Base-by-base conservation (phyloP, 2,888 invertebrate genomes). In the Limnephilus lunatus region DNA sequence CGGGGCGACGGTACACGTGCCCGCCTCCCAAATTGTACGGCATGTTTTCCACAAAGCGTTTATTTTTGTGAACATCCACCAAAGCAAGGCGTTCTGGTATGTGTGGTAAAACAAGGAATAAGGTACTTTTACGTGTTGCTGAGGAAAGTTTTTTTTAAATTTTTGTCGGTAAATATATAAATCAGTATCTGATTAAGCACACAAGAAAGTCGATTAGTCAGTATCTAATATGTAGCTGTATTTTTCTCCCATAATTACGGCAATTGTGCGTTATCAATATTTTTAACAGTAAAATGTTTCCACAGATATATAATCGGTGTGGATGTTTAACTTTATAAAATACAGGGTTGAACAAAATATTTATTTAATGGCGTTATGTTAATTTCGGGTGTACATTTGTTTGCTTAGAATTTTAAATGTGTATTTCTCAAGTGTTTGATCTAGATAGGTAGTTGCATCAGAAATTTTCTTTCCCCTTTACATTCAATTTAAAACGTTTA, bases 291-390 rank as follows among this genome's bases (percentile, higher is more conserved):
- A 68, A 68, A 68, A 68, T 68, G 19, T 68, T 68, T 19, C 25
- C 19, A 68, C 68, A 68, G 68, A 68, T 5, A 68, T 68, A 68
- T 25, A 7, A 68, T 68, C 68, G 68, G 68, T 7, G 68, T 25
- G 25, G 25, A 68, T 68, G n/a, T 68, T 68, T 7, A 68, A n/a
- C 68, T 68, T 25, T 25, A n/a, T 68, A 25, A 89, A 80, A 81
- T 81, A 9, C 39, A 89, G 81, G 88, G 88, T 80, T 89, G 88
- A 81, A 81, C 85, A 81, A 32, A 15, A 15, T 15, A 15, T 25
- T 68, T 25, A 9, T 68, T 68, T 68, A 68, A n/a, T n/a, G 19
- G 2, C 19, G 3, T 68, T 25, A 25, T n/a, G 25, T 68, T 68
- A n/a, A 68, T 25, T 68, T 68, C n/a, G n/a, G n/a, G n/a, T n/a